Conservation (phyloP, 2,797 vertebrate species). For the Pogonophryne albipinna region DNA sequence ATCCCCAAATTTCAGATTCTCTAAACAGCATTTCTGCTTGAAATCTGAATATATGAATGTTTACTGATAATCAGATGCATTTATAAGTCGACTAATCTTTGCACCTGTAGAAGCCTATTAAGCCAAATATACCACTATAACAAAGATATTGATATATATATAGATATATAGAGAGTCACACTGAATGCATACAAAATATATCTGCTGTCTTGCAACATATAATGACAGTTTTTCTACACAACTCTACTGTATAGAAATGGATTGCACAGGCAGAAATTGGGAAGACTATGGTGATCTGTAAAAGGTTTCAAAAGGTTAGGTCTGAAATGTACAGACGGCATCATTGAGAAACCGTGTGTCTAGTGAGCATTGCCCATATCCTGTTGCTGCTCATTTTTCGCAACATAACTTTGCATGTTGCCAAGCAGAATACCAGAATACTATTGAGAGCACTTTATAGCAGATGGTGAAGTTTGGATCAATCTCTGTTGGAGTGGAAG, state of each 20-base stretch:
- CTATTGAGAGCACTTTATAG: background rate
- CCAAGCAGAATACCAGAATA: background rate
- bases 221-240: background rate
- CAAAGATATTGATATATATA: background rate
- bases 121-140: background rate
- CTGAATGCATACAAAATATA: background rate
- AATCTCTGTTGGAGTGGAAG: background rate
- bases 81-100: too few relatives aligned
- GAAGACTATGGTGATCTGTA: background rate
- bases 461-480: slow-evolving; percentile 13
- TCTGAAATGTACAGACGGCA: background rate
- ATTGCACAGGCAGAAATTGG: background rate
- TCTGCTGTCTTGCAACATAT: background rate
- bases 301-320: background rate
- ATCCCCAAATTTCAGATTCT: too few relatives aligned
- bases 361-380: slow-evolving; percentile 26
- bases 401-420: slow-evolving; percentile 17
- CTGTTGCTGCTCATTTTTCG: slow-evolving; percentile 38
- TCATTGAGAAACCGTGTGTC: background rate
- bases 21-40: too few relatives aligned
- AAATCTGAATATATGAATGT: too few relatives aligned
- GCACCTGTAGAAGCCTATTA: background rate
- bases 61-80: too few relatives aligned
- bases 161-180: background rate
- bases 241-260: background rate